phyloP scores from a whole-genome alignment of 2,888 invertebrate genomes.

The Eupithecia tripunctaria region DNA sequence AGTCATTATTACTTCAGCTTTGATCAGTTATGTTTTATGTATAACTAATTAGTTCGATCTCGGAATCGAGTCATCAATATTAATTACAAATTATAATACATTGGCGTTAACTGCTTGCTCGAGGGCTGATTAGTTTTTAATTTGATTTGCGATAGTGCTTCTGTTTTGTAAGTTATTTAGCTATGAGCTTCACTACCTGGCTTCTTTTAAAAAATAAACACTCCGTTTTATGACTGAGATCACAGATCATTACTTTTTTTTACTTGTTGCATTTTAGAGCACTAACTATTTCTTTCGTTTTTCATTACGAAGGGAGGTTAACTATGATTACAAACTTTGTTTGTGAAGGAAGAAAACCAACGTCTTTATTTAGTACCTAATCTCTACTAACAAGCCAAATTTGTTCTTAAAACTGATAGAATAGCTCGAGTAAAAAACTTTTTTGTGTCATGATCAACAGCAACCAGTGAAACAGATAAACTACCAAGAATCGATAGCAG shows the following conservation, averaged over 20 bases:
- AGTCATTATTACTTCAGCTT: conserved; percentile 27
- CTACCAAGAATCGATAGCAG: conserved; percentile 56
- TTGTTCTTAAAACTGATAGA: neutral
- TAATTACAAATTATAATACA: conserved; percentile 43
- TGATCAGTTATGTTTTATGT: conserved; percentile 46
- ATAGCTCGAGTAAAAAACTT: neutral
- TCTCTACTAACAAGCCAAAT: neutral
- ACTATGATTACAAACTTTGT: neutral
- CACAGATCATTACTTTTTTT: neutral
- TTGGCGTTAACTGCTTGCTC: conserved; percentile 35
- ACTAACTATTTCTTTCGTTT: neutral
- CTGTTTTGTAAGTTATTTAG: conserved; percentile 14
- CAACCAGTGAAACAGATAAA: conserved; percentile 18
- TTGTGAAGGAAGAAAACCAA: neutral
- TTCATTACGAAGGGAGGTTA: neutral
- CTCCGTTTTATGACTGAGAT: neutral
- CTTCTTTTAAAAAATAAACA: neutral
- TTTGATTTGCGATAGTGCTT: conserved; percentile 28
- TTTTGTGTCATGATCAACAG: neutral
- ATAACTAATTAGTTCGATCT: conserved; percentile 45
- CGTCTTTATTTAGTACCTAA: neutral
- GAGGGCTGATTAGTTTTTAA: conserved; percentile 30
- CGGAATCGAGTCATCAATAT: conserved; percentile 44
- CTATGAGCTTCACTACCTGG: neutral
- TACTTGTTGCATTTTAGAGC: neutral